A percentile compares a stretch with the other conserved stretches of the same genome.
These are phyloP conservation scores for Euphydryas editha DNA, from an alignment of 2,888 invertebrate species.

Conservation along the genomic window DNA sequence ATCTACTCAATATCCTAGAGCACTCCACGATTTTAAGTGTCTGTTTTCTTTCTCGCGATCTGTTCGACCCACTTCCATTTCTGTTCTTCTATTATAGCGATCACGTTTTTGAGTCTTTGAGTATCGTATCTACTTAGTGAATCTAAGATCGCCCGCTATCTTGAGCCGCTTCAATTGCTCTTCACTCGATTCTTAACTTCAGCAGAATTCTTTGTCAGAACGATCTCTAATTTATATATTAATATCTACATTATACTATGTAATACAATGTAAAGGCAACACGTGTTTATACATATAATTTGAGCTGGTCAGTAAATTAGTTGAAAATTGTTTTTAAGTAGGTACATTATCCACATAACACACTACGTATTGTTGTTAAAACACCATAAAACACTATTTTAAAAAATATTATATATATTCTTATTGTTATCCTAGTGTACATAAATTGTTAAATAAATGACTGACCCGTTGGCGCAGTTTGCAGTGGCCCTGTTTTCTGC, in stretches of 20 bases:
- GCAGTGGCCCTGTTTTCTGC: no score
- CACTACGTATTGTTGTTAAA: no score
- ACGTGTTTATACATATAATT: background rate
- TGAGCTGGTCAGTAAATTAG: background rate
- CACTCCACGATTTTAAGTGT: background rate
- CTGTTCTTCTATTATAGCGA: background rate
- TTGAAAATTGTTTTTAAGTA: no score
- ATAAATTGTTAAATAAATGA: no score
- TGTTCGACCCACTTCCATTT: slow-evolving; percentile 4
- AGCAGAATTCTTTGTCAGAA: background rate
- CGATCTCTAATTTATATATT: background rate
- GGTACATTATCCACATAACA: no score
- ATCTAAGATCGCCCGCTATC: background rate
- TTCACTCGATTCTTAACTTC: background rate
- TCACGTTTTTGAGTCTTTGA: background rate
- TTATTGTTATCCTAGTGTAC: no score
- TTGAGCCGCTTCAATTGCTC: background rate
- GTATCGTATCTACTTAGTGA: background rate
- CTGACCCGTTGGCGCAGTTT: no score
- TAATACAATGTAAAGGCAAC: background rate
- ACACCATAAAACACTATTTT: no score
- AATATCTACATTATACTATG: background rate
- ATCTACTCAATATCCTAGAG: background rate
- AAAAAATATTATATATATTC: no score
- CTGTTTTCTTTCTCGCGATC: background rate